A percentile compares a stretch with the other conserved stretches of the same genome.
Conservation (phyloP, 2,113 vertebrate species). For the Mustelus asterias region DNA sequence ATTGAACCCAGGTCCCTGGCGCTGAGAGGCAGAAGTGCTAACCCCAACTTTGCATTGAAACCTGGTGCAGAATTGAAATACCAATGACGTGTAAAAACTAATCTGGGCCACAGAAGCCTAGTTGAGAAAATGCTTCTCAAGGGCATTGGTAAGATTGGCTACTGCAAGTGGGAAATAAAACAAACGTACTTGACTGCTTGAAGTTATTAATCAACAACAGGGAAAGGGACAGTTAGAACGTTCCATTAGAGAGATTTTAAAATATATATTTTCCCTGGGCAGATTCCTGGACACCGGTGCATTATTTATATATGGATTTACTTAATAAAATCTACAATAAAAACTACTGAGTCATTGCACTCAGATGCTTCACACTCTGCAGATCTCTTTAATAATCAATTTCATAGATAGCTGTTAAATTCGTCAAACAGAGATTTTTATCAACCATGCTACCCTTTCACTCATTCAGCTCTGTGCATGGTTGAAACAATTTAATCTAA, state of each 20-base stretch:
- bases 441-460: background rate
- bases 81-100: background rate
- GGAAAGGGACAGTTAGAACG: background rate
- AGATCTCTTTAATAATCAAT: background rate
- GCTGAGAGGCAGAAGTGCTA: too few species aligned
- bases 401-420: background rate
- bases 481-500: background rate
- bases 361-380: rapidly evolving
- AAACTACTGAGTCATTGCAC: background rate
- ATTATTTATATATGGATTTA: background rate
- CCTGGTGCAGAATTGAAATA: background rate
- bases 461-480: background rate
- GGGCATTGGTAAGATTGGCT: background rate
- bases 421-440: background rate
- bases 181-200: background rate
- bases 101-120: background rate
- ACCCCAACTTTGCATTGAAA: background rate
- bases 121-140: background rate
- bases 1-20: too few species aligned
- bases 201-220: background rate
- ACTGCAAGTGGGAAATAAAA: background rate
- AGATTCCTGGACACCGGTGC: background rate
- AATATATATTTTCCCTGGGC: background rate
- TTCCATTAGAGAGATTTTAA: background rate
- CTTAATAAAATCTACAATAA: background rate